A percentile compares a stretch with the other conserved stretches of the same genome.
phyloP scores from a whole-genome alignment of 1,140 invertebrate species.

The Trigoniulus corallinus region DNA sequence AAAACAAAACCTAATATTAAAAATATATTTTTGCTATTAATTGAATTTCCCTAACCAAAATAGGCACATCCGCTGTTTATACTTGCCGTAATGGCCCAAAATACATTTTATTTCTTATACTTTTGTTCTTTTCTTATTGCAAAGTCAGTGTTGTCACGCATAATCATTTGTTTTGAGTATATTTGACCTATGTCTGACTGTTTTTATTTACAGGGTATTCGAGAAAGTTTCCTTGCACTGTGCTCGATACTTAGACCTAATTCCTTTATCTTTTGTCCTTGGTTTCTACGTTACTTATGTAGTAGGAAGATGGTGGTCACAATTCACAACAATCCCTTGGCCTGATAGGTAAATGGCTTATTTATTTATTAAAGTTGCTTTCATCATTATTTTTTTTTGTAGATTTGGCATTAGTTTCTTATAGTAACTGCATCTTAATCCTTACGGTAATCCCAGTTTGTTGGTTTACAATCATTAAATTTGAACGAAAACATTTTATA shows the following conservation, averaged over 20 bases:
- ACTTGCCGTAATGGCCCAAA: too few species aligned
- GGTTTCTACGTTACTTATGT: constrained; percentile 23
- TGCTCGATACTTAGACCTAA: constrained; percentile 17
- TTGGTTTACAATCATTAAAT: too few species aligned
- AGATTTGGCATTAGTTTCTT: too few species aligned
- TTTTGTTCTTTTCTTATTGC: constrained; percentile 1
- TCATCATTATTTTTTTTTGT: too few species aligned
- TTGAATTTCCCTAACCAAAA: neutral
- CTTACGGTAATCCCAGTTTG: too few species aligned
- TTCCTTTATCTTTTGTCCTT: constrained; percentile 22
- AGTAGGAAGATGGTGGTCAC: constrained; percentile 22
- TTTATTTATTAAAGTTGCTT: neutral
- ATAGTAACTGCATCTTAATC: too few species aligned
- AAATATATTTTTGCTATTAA: neutral
- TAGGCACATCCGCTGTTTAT: neutral
- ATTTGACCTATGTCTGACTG: neutral
- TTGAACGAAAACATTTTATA: too few species aligned
- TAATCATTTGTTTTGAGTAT: too few species aligned
- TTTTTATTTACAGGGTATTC: constrained; percentile 14
- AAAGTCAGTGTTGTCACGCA: too few species aligned
- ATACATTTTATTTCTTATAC: neutral
- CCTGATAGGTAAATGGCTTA: constrained; percentile 16
- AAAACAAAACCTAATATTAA: neutral
- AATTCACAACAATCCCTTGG: constrained; percentile 20
- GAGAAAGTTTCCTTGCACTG: constrained; percentile 20